Evolutionary conservation across 2,797 vertebrate genomes (phyloP), one percentile per base, ranked within the genome.

Genomic region (Heteromormyrus szaboi): DNA sequence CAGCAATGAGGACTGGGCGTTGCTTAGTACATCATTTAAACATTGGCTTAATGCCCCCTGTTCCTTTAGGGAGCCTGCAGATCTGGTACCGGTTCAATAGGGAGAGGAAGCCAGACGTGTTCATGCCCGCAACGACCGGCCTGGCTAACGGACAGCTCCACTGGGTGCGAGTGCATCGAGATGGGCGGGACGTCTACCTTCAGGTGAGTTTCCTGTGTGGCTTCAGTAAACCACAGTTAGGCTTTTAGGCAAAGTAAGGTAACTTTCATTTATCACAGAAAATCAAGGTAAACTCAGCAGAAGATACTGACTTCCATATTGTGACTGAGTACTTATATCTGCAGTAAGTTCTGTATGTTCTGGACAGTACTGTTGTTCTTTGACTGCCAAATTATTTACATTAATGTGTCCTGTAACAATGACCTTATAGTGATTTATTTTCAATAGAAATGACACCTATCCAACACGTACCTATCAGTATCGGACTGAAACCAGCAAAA

Each of bases 1-100:
- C 59, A 68, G 56, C 51, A 46, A 33, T 22, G 41, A 65, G 51
- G 41, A 6, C 54, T 86, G 51, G 8, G 19, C 1, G n/a, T 87
- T 25, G 37, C 62, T 65, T 87, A 48, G 1, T 46, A 17, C 81
- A 85, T 85, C 81, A 85, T 41, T 59, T 19, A 87, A 54, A 4
- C 54, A 56, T 48, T 65, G 22, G 37, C 1, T 25, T 65, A 48
- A 86, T 37, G 5, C 33, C 33, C 29, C 17, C 25, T 12, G 11
- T 44, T 50, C 92, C 93, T 92, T 87, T 94, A 97, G 97, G 97
- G 93, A 97, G 96, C 91, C 94, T 97, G 93, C 97, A 97, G 91
- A 95, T 97, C 90, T 96, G 95, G 89, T 97, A 96, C 92, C 95
- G 94, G 87, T 90, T 97, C 68, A 95, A 92, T 91, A 91, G 68